Evolutionary conservation across 2,888 invertebrate genomes (phyloP).

Genomic region (Caenorhabditis imperialis): DNA sequence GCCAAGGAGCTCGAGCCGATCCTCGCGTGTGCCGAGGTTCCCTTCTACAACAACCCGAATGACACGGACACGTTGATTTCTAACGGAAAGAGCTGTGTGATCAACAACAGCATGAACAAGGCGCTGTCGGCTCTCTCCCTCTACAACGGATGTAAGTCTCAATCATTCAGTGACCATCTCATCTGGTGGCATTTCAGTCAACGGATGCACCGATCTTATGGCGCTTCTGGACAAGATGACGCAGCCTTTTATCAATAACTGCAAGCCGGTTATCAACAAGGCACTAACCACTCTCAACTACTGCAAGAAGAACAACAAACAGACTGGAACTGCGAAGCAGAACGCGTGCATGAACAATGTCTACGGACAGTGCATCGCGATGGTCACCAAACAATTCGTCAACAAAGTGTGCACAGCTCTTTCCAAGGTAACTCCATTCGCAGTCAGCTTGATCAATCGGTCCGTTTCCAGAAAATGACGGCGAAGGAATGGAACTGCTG

Average conservation of each 20-base stretch:
- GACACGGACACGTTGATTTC: conserved; percentile 14
- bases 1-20: conserved; percentile 35
- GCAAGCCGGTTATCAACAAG: conserved; percentile 38
- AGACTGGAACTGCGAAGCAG: conserved; percentile 28
- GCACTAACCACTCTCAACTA: conserved; percentile 22
- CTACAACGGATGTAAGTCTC: conserved; percentile 32
- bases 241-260: conserved; percentile 27
- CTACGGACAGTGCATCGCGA: conserved; percentile 27
- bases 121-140: conserved; percentile 21
- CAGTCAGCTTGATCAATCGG: too few relatives aligned
- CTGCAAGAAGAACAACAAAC: conserved; percentile 35
- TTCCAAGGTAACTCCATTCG: conserved; percentile 15
- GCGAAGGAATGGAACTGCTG: conserved; percentile 40
- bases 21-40: conserved; percentile 25
- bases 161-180: not conserved
- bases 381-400: conserved; percentile 38
- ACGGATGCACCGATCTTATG: conserved; percentile 30
- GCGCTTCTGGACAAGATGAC: conserved; percentile 32
- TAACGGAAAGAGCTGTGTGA: conserved; percentile 36
- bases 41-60: conserved; percentile 29
- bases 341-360: conserved; percentile 44
- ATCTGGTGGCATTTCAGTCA: conserved; percentile 19
- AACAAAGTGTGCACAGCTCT: conserved; percentile 46
- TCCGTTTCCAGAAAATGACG: conserved; percentile 38
- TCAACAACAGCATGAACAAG: conserved; percentile 45